Conservation (phyloP, 2,113 vertebrate species). For the Phaethornis superciliosus region DNA sequence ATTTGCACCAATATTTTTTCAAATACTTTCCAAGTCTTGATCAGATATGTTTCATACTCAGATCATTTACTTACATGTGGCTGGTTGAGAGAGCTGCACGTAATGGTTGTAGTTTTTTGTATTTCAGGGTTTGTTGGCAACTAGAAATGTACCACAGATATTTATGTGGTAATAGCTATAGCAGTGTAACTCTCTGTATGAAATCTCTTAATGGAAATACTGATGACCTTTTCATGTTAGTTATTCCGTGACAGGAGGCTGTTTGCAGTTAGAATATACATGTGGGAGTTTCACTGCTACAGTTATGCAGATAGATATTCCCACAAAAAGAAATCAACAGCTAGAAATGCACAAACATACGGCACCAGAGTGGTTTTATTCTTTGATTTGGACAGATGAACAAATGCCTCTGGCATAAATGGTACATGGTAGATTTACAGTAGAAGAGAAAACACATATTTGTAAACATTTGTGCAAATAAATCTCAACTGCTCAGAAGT, state of each 20-base stretch:
- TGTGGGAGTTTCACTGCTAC: not conserved
- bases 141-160: not conserved
- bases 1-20: not conserved
- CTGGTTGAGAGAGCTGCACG: not conserved
- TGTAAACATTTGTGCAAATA: not conserved
- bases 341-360: not conserved
- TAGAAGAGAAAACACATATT: not conserved
- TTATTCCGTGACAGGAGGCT: not conserved
- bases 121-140: not conserved
- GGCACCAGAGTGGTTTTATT: not conserved
- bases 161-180: not conserved
- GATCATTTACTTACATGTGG: not conserved
- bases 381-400: not conserved
- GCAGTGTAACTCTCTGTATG: not conserved
- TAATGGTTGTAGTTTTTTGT: not conserved
- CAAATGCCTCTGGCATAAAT: not conserved
- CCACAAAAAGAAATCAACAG: not conserved
- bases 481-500: not conserved
- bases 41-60: not conserved
- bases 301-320: not conserved
- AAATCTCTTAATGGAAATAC: not conserved
- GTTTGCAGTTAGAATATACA: not conserved
- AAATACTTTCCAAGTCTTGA: not conserved
- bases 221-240: not conserved
- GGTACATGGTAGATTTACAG: not conserved